Evolutionary conservation across 2,888 invertebrate genomes (phyloP).

Genomic region (Macropis europaea): DNA sequence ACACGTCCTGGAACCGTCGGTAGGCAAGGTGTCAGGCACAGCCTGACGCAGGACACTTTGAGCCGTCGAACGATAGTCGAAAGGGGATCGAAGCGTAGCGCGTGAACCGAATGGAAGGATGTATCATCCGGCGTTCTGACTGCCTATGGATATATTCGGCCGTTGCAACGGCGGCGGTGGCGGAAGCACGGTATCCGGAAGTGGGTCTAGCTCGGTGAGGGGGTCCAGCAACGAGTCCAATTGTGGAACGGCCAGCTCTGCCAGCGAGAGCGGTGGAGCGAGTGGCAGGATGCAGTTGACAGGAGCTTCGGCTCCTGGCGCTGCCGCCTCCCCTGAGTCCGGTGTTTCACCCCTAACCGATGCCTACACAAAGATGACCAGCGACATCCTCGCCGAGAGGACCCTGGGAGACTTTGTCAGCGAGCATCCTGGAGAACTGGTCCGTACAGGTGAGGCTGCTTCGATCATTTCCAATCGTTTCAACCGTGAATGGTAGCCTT

Average conservation of each 20-base stretch:
- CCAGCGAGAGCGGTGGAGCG: slow-evolving; percentile 56
- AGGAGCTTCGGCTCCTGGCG: slow-evolving; percentile 78
- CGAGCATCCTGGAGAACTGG: slow-evolving; percentile 95
- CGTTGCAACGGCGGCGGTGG: slow-evolving; percentile 77
- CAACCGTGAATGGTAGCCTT: no score
- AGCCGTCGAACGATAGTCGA: neutral
- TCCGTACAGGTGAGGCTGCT: slow-evolving; percentile 86
- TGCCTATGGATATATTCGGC: slow-evolving; percentile 80
- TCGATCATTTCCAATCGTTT: neutral
- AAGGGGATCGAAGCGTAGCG: neutral
- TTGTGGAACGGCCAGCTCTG: slow-evolving; percentile 56
- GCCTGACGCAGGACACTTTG: slow-evolving; percentile 10
- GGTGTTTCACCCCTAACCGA: slow-evolving; percentile 78
- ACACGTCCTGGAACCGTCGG: slow-evolving; percentile 24
- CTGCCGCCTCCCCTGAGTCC: slow-evolving; percentile 78
- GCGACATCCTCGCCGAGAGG: slow-evolving; percentile 93
- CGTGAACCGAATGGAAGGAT: slow-evolving; percentile 71
- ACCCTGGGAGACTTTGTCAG: slow-evolving; percentile 93
- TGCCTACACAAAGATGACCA: slow-evolving; percentile 87
- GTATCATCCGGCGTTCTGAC: slow-evolving; percentile 75
- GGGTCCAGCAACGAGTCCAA: slow-evolving; percentile 63
- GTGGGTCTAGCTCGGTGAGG: slow-evolving; percentile 63
- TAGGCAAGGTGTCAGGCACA: slow-evolving; percentile 8
- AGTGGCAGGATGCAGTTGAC: slow-evolving; percentile 77
- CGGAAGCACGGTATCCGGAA: slow-evolving; percentile 72